Base-by-base conservation (phyloP, 2,888 invertebrate genomes). In the Timema podura region DNA sequence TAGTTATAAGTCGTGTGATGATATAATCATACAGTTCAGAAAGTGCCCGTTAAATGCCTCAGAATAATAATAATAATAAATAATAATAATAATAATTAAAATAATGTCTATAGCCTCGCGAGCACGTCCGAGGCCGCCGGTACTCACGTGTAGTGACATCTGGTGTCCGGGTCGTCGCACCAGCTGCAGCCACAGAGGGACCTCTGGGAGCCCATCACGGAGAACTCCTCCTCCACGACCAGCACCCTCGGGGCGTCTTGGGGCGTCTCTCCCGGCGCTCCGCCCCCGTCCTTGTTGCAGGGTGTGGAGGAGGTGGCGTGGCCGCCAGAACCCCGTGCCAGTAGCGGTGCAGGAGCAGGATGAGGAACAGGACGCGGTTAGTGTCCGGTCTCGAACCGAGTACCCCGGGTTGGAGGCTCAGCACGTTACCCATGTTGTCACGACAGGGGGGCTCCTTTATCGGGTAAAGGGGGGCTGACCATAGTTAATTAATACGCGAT, bases 341-440 rank as follows among this genome's bases (percentile, higher is more conserved):
- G 13, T 89, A 89, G 74, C 89, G 86, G 76, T 89, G 87, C 76
- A 90, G 87, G 71, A 90, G 82, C 79, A 89, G 88, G 75, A 90
- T 81, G 73, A 89, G 82, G 77, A 89, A 89, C 68, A 88, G 83
- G 5, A 69, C 47, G n/a, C 69, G 64, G 15, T 69, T 61, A 11
- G 69, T 67, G 44, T 71, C 69, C 44, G 65, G 69, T 61, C 44
- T 30, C 44, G 61, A 30, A 30, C 30, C 30, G 16, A 45, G 44
- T 13, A 30, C 61, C 11, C 44, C 61, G 44, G 44, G 44, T 30
- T 5, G 9, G 11, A 44, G 44, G 61, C 61, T 61, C 61, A 45
- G 44, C 61, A 44, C 61, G 61, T 61, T 61, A 13, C 61, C 61
- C 61, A 61, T 61, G 30, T 30, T 30, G 30, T 30, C 30, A 30